Conservation (phyloP, 2,888 invertebrate species). For the Eudemis profundana region DNA sequence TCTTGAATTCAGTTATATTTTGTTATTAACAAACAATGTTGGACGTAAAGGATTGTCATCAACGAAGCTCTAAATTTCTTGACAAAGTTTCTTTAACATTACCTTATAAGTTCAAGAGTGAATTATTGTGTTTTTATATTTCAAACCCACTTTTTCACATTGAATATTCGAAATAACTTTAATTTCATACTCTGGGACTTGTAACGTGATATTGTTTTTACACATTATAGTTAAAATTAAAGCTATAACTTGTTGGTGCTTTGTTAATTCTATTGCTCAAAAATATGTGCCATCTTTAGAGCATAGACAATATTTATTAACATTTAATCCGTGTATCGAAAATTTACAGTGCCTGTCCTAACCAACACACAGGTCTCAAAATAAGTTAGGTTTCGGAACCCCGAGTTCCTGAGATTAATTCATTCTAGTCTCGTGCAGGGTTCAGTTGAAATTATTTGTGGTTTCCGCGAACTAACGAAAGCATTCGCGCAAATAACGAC, state of each 20-base stretch:
- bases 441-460: neutral
- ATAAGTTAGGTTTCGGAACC: slow-evolving; percentile 1
- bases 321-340: too few relatives aligned
- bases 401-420: slow-evolving; percentile 4
- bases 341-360: slow-evolving; percentile 6
- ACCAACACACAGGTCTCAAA: neutral
- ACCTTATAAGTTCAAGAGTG: too few relatives aligned
- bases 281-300: slow-evolving; percentile 2
- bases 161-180: too few relatives aligned
- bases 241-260: neutral
- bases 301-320: neutral
- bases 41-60: neutral
- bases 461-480: neutral
- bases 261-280: neutral
- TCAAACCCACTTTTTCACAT: too few relatives aligned
- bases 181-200: too few relatives aligned
- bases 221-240: neutral
- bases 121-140: too few relatives aligned
- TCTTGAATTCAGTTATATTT: slow-evolving; percentile 7
- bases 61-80: neutral
- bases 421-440: slow-evolving; percentile 35
- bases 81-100: too few relatives aligned
- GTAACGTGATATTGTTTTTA: neutral
- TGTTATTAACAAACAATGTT: slow-evolving; percentile 16
- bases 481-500: neutral